phyloP scores from a whole-genome alignment of 1,140 invertebrate species.

The Lasioglossum baleicum region DNA sequence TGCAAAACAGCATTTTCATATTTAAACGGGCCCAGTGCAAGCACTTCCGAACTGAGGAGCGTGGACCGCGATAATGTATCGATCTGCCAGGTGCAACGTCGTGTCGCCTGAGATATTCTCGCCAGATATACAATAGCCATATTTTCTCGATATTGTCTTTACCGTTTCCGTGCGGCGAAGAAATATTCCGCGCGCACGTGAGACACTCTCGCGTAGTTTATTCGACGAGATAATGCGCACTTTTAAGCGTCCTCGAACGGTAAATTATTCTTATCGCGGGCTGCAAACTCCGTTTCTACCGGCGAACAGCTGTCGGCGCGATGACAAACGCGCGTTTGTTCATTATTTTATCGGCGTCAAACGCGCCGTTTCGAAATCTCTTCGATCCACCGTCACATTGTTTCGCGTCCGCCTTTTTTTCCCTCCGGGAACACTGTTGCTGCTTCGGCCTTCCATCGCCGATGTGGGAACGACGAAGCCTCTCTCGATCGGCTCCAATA shows the following conservation, averaged over 20 bases:
- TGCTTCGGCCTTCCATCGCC: background rate
- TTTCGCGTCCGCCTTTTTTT: slow-evolving; percentile 16
- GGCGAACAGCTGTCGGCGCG: slow-evolving; percentile 37
- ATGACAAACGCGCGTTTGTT: slow-evolving; percentile 60
- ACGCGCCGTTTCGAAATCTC: slow-evolving; percentile 52
- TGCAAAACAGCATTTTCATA: slow-evolving; percentile 1
- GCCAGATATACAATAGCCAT: slow-evolving; percentile 48
- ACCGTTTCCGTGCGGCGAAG: slow-evolving; percentile 41
- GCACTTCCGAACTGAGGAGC: slow-evolving; percentile 10
- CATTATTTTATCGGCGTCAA: slow-evolving; percentile 61
- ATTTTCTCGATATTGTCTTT: slow-evolving; percentile 50
- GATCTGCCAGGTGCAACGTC: slow-evolving; percentile 39
- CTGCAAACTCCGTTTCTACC: slow-evolving; percentile 3
- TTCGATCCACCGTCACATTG: slow-evolving; percentile 37
- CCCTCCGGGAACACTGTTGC: too few species aligned
- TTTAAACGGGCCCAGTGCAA: background rate
- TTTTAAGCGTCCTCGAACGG: slow-evolving; percentile 30
- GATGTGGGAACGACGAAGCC: slow-evolving; percentile 24
- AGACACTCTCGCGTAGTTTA: slow-evolving; percentile 20
- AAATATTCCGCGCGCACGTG: slow-evolving; percentile 24
- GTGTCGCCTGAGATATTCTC: slow-evolving; percentile 27
- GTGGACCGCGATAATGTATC: slow-evolving; percentile 37
- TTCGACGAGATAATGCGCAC: slow-evolving; percentile 37
- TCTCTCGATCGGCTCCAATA: slow-evolving; percentile 14
- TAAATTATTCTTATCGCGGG: slow-evolving; percentile 46